These are phyloP conservation scores for Euwallacea similis DNA, from an alignment of 1,140 invertebrate species.

Conservation along the genomic window DNA sequence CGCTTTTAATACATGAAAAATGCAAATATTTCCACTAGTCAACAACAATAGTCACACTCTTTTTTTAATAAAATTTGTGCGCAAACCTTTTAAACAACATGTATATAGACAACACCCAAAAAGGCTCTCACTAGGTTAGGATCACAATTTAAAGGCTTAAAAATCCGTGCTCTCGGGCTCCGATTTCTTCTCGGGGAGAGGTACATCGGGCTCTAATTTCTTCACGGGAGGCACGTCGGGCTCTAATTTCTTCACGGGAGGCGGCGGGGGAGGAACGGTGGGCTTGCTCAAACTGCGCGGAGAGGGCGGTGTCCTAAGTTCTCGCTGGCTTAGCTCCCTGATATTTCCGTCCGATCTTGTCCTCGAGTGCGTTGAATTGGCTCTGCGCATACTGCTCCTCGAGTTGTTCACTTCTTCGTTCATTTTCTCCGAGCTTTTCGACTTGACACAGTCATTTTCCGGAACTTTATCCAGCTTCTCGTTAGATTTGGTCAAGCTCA, in stretches of 20 bases:
- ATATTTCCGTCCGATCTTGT: slow-evolving; percentile 51
- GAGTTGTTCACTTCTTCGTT: slow-evolving; percentile 30
- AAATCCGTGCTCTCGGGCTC: slow-evolving; percentile 48
- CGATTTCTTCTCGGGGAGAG: slow-evolving; percentile 41
- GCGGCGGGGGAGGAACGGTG: slow-evolving; percentile 51
- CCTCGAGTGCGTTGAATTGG: slow-evolving; percentile 46
- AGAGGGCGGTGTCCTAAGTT: slow-evolving; percentile 43
- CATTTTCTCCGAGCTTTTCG: slow-evolving; percentile 44
- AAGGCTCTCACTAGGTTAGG: slow-evolving; percentile 3
- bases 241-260: slow-evolving; percentile 41
- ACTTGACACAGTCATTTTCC: slow-evolving; percentile 16
- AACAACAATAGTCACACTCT: neutral
- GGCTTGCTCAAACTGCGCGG: slow-evolving; percentile 50
- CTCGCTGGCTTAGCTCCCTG: slow-evolving; percentile 39
- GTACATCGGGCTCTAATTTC: slow-evolving; percentile 40
- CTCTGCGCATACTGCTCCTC: slow-evolving; percentile 16
- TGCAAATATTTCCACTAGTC: too few relatives aligned
- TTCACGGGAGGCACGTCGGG: slow-evolving; percentile 40
- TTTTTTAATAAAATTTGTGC: neutral
- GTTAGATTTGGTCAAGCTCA: slow-evolving; percentile 36
- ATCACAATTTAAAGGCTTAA: slow-evolving; percentile 35
- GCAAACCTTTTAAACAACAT: neutral
- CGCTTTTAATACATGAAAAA: too few relatives aligned
- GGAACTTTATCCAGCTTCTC: slow-evolving; percentile 33
- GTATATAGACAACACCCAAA: neutral